Evolutionary conservation across 2,888 invertebrate species (phyloP).

Genomic region (Nomada ferruginata): DNA sequence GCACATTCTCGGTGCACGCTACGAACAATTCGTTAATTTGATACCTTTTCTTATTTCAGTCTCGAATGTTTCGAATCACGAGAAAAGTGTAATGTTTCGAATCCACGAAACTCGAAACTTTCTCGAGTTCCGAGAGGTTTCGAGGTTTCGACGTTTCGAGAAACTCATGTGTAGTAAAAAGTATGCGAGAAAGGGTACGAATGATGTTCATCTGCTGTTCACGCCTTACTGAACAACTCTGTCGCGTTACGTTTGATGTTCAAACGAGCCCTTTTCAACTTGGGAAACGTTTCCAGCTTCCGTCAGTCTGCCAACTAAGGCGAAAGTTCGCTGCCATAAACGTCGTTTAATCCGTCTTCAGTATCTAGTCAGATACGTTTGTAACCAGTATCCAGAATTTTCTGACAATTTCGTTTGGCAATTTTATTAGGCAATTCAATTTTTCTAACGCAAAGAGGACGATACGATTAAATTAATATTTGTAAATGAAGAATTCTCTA

Average conservation of each 20-base stretch:
- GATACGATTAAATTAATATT: no score
- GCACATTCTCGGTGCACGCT: no score
- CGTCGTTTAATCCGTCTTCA: constrained; percentile 42
- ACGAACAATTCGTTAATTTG: no score
- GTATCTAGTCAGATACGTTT: constrained; percentile 17
- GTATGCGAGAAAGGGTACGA: constrained; percentile 1
- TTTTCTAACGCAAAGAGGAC: neutral
- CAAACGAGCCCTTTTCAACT: constrained; percentile 55
- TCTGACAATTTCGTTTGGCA: constrained; percentile 7
- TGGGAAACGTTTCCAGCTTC: constrained; percentile 65
- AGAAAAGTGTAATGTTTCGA: neutral
- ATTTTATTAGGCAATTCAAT: neutral
- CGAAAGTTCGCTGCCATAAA: constrained; percentile 46
- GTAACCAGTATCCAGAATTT: constrained; percentile 5
- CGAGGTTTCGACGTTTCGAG: no score
- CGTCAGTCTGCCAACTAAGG: constrained; percentile 63
- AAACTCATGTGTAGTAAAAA: neutral
- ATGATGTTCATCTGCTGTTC: neutral
- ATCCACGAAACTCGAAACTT: neutral
- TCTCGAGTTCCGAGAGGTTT: no score
- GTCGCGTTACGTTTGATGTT: constrained; percentile 52
- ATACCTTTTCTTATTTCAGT: no score
- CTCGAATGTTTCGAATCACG: neutral
- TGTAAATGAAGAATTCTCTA: no score
- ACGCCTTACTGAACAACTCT: constrained; percentile 27